Evolutionary conservation across 30 jellyfish, hydroid and myxozoan genomes (phyloP).

Genomic region (Cassiopea xamachana): DNA sequence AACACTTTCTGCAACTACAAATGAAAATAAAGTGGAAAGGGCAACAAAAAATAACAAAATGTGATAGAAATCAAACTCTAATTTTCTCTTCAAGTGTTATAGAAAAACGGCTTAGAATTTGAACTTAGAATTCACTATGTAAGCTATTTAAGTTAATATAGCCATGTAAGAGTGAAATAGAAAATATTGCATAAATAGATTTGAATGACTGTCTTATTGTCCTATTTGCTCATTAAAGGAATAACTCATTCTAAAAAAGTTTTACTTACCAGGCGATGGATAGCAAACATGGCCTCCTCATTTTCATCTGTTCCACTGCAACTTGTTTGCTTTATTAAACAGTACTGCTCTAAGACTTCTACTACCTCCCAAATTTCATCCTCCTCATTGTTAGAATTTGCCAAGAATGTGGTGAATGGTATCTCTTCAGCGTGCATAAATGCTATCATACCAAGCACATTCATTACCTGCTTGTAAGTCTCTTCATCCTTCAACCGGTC

Average conservation of each 20-base stretch:
- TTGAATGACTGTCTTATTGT: too few relatives aligned
- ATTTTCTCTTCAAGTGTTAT: too few relatives aligned
- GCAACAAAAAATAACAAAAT: too few relatives aligned
- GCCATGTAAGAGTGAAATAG: too few relatives aligned
- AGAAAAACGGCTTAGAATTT: too few relatives aligned
- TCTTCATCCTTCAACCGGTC: conserved; percentile 38
- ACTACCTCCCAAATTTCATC: conserved; percentile 53
- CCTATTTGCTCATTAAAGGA: too few relatives aligned
- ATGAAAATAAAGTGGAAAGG: background rate
- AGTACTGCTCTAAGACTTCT: conserved; percentile 45
- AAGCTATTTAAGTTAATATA: too few relatives aligned
- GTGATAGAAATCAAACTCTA: too few relatives aligned
- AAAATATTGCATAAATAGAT: too few relatives aligned
- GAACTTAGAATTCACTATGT: too few relatives aligned
- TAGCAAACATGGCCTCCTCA: conserved; percentile 13
- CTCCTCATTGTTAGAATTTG: conserved; percentile 17
- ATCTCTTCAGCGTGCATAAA: conserved; percentile 62
- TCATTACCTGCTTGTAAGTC: background rate
- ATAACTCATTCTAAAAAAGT: background rate
- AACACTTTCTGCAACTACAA: conserved; percentile 51
- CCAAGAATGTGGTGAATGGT: conserved; percentile 51
- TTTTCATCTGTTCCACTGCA: background rate
- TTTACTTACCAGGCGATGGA: conserved; percentile 56
- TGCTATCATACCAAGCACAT: conserved; percentile 32
- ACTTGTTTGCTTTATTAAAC: conserved; percentile 8